Evolutionary conservation across 2,113 vertebrate species (phyloP).

Genomic region (Melanerpes aurifrons): DNA sequence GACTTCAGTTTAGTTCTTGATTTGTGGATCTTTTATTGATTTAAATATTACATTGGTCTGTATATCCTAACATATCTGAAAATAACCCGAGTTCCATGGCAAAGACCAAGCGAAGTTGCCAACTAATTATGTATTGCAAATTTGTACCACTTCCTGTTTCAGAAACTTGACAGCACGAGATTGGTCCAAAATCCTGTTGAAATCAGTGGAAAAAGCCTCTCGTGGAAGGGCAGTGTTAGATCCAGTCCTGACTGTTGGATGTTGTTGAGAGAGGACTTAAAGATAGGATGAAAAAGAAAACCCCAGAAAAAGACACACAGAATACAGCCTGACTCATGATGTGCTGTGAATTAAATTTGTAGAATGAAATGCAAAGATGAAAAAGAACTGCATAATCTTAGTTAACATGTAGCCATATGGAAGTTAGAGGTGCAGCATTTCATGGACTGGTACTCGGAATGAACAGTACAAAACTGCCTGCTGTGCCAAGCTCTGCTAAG

Average conservation of each 20-base stretch:
- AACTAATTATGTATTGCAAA: not conserved
- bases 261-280: not conserved
- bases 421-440: not conserved
- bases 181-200: not conserved
- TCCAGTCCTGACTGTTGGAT: not conserved
- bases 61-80: not conserved
- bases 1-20: not conserved
- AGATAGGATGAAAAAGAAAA: not conserved
- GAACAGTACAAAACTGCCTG: not conserved
- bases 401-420: constrained; percentile 28
- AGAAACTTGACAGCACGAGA: not conserved
- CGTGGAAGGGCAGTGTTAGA: not conserved
- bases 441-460: not conserved
- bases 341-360: not conserved
- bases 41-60: not conserved
- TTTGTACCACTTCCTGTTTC: not conserved
- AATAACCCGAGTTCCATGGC: not conserved
- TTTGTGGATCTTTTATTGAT: not conserved
- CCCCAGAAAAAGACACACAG: not conserved
- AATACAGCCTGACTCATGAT: constrained; percentile 13
- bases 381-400: not conserved
- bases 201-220: not conserved
- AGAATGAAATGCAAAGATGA: not conserved
- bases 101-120: not conserved
- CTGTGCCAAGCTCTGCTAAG: constrained; percentile 24